Conservation (phyloP, 2,888 invertebrate species). For the Cosmia pyralina region DNA sequence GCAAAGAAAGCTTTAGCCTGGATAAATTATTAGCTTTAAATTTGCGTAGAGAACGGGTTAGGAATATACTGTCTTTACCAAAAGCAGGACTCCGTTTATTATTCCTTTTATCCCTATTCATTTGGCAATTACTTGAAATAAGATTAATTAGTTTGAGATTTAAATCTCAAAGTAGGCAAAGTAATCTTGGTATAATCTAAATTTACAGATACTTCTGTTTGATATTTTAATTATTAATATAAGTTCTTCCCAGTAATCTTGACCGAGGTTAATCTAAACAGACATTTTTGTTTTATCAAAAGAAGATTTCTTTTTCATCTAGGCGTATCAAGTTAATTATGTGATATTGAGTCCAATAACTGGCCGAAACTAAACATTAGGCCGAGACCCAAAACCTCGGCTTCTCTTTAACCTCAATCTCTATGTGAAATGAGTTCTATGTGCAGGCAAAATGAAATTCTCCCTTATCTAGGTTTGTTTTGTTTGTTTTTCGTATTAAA, state of each 20-base stretch:
- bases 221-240: not conserved
- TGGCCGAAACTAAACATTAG: conserved; percentile 28
- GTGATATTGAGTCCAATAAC: not conserved
- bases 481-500: conserved; percentile 27
- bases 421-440: conserved; percentile 34
- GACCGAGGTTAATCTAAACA: not conserved
- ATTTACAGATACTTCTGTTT: conserved; percentile 2
- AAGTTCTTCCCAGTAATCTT: not conserved
- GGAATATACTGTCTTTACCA: conserved; percentile 25
- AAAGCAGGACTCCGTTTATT: conserved; percentile 23
- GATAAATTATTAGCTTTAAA: conserved; percentile 54
- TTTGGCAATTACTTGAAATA: conserved; percentile 41
- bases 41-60: conserved; percentile 38
- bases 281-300: not conserved
- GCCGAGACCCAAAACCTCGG: conserved; percentile 18
- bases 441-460: conserved; percentile 50
- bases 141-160: conserved; percentile 7
- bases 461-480: conserved; percentile 40
- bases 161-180: not conserved
- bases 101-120: conserved; percentile 7
- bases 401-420: not conserved
- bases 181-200: conserved; percentile 1
- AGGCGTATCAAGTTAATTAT: not conserved
- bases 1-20: conserved; percentile 37
- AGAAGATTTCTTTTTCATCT: not conserved